Conservation (phyloP, 2,113 vertebrate genomes). For the Rissa tridactyla region DNA sequence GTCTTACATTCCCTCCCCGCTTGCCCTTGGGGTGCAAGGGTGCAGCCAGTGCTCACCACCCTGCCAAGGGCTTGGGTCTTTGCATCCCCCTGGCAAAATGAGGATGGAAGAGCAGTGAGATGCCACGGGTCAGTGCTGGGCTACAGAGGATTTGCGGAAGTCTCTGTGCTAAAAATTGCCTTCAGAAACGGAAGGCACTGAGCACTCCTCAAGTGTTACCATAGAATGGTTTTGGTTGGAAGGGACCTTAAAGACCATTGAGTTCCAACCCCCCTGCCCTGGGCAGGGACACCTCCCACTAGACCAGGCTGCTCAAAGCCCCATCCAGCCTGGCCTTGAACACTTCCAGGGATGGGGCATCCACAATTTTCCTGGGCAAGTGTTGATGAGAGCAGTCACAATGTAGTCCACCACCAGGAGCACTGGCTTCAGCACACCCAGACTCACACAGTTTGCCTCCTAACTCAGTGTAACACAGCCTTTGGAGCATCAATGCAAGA, state of each 20-base stretch:
- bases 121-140: not conserved
- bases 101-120: not conserved
- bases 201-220: not conserved
- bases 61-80: not conserved
- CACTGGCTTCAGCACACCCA: not conserved
- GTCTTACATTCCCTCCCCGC: not conserved
- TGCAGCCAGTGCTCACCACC: not conserved
- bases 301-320: too few relatives aligned
- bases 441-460: not conserved
- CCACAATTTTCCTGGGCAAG: not conserved
- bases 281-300: too few relatives aligned
- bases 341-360: too few relatives aligned
- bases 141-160: not conserved
- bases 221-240: too few relatives aligned
- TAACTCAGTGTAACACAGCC: not conserved
- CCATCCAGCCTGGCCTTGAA: too few relatives aligned
- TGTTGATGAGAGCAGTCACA: not conserved
- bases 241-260: too few relatives aligned
- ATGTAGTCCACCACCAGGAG: not conserved
- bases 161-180: not conserved
- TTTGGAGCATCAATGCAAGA: accelerated
- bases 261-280: too few relatives aligned
- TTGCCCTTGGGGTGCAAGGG: not conserved
- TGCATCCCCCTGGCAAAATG: accelerated
- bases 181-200: not conserved